These are phyloP conservation scores for Tetragonisca angustula DNA, from an alignment of 2,888 invertebrate genomes.

Conservation along the genomic window DNA sequence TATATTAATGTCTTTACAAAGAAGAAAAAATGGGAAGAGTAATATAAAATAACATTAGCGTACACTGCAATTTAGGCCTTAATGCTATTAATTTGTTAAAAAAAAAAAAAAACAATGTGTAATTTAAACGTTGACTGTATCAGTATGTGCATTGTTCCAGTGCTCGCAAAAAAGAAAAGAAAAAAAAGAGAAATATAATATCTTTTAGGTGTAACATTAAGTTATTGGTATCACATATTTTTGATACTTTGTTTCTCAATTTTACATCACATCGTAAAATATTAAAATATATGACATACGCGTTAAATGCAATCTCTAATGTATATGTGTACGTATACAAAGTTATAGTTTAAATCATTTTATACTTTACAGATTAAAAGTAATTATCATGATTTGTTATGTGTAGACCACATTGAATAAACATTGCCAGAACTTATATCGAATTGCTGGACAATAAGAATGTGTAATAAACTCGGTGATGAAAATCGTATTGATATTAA, in stretches of 20 bases:
- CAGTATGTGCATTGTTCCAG: constrained; percentile 32
- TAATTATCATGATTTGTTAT: constrained; percentile 73
- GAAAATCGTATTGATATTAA: constrained; percentile 1
- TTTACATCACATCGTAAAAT: constrained; percentile 5
- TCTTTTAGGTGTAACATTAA: constrained; percentile 14
- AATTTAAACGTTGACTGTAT: constrained; percentile 40
- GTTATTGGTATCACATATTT: constrained; percentile 29
- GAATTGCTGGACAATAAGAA: constrained; percentile 77
- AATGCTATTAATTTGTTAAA: background rate
- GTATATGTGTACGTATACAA: constrained; percentile 36
- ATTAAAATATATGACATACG: constrained; percentile 11
- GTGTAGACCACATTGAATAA: constrained; percentile 78
- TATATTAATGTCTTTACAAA: constrained; percentile 60
- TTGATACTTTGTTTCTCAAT: constrained; percentile 37
- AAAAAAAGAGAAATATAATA: background rate
- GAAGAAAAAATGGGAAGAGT: background rate
- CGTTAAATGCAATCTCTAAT: constrained; percentile 28
- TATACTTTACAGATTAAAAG: constrained; percentile 51
- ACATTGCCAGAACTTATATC: constrained; percentile 64
- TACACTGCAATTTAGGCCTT: constrained; percentile 11
- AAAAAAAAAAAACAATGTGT: background rate
- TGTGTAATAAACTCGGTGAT: constrained; percentile 43
- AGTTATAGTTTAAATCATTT: constrained; percentile 38
- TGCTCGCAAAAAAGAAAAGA: background rate
- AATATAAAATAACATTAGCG: constrained; percentile 7